Percentiles rank a stretch among this genome's conserved stretches.
These are phyloP conservation scores for Alcis repandata DNA, from an alignment of 2,888 invertebrate species.

Conservation along the genomic window DNA sequence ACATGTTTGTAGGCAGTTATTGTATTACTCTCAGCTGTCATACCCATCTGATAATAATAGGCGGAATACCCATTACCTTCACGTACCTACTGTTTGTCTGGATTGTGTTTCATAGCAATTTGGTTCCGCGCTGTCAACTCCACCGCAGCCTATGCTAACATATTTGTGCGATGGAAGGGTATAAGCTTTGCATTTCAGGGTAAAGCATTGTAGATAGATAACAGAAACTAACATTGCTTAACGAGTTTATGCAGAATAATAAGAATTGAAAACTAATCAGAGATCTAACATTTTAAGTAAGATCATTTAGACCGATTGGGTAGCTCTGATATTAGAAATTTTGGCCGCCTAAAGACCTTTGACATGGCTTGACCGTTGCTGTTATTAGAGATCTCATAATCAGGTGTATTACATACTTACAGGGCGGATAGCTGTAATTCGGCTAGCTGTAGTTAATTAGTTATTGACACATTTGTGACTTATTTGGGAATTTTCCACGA, in stretches of 20 bases:
- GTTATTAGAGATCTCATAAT: no score
- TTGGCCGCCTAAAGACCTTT: no score
- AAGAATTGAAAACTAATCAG: no score
- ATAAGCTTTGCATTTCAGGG: constrained; percentile 29
- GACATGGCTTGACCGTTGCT: not conserved
- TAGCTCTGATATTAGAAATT: no score
- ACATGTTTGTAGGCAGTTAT: constrained; percentile 28
- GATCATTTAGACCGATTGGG: no score
- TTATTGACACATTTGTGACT: not conserved
- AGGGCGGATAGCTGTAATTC: no score
- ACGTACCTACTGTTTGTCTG: constrained; percentile 44
- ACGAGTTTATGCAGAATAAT: no score
- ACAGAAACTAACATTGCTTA: not conserved
- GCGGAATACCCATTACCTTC: constrained; percentile 50
- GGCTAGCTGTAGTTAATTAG: not conserved
- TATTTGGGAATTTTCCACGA: not conserved
- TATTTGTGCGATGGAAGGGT: constrained; percentile 37
- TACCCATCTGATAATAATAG: constrained; percentile 47
- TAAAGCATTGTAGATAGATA: not conserved
- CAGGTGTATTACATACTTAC: no score
- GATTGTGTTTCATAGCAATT: constrained; percentile 60
- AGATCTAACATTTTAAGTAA: no score
- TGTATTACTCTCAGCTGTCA: constrained; percentile 34
- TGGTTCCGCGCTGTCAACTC: constrained; percentile 49
- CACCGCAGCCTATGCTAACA: constrained; percentile 49